phyloP scores from a whole-genome alignment of 2,888 invertebrate species.

The Ennomos erosarius region DNA sequence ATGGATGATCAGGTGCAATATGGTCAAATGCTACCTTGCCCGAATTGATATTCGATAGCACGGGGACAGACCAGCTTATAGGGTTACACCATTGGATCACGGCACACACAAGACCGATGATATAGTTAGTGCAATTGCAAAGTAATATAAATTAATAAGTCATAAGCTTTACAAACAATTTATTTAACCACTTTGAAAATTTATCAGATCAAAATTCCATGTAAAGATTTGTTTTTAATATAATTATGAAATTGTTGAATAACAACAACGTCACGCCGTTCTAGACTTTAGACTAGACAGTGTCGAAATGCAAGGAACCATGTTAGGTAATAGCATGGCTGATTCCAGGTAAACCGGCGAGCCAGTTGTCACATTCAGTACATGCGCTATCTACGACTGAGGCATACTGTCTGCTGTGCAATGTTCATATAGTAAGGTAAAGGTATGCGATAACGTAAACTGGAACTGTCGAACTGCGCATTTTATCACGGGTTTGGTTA shows the following conservation, averaged over 20 bases:
- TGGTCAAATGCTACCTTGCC: no score
- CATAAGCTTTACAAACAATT: no score
- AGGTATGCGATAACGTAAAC: conserved; percentile 34
- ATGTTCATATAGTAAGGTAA: conserved; percentile 2
- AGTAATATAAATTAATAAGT: no score
- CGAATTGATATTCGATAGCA: no score
- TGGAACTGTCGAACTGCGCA: conserved; percentile 23
- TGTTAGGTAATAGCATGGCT: conserved; percentile 17
- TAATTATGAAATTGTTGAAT: no score
- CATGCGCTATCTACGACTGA: conserved; percentile 40
- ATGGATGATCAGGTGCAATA: no score
- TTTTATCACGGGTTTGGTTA: conserved; percentile 14
- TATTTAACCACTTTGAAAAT: no score
- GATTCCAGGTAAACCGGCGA: conserved; percentile 22
- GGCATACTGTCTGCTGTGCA: background rate
- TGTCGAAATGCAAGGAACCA: conserved; percentile 13
- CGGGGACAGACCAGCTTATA: no score
- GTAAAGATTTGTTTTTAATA: no score
- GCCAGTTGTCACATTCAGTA: conserved; percentile 29
- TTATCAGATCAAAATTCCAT: background rate
- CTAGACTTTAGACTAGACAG: conserved; percentile 9
- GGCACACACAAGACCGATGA: no score
- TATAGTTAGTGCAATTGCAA: no score
- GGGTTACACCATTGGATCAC: no score
- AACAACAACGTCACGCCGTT: background rate